Conservation (phyloP, 2,113 vertebrate genomes). For the Tonatia bakeri region DNA sequence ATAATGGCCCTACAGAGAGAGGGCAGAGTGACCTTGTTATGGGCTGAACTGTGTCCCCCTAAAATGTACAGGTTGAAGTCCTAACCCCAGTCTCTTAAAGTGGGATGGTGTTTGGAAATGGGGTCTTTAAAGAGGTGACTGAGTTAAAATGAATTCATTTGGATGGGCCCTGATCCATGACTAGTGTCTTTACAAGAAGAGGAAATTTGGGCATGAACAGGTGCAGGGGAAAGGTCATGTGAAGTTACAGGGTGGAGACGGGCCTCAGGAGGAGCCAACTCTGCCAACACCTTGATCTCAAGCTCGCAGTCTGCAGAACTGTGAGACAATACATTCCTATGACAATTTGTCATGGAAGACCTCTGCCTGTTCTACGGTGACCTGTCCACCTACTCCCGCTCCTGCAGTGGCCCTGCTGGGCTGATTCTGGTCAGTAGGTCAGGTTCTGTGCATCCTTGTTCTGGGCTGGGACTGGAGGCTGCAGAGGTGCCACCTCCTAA, state of each 20-base stretch:
- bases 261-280: background rate
- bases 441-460: background rate
- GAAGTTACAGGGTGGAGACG: background rate
- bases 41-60: too few species aligned
- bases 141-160: background rate
- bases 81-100: background rate
- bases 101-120: background rate
- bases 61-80: background rate
- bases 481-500: background rate
- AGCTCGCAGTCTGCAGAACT: background rate
- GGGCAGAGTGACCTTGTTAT: background rate
- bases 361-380: background rate
- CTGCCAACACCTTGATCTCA: background rate
- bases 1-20: background rate
- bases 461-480: fast-evolving
- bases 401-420: fast-evolving
- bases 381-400: background rate
- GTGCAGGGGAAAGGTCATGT: background rate
- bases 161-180: background rate
- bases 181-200: background rate
- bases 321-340: fast-evolving
- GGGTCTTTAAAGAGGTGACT: background rate
- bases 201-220: background rate
- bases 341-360: background rate
- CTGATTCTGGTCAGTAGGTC: background rate